phyloP scores from a whole-genome alignment of 92 coral and sea anemone species.

The Isaurus tuberculatus region DNA sequence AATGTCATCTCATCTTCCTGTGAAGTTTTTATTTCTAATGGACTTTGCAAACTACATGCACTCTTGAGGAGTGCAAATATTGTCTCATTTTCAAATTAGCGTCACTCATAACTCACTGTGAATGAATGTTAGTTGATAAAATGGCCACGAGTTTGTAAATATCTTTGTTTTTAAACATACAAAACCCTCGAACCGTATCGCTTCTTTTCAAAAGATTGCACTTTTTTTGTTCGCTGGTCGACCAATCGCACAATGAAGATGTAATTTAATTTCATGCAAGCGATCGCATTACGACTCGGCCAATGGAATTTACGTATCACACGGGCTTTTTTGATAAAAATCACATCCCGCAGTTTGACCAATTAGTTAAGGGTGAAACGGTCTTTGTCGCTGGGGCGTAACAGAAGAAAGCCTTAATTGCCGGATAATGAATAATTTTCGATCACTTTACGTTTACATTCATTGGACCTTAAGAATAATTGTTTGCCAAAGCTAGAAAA shows the following conservation, averaged over 20 bases:
- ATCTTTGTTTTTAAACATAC: conserved; percentile 51
- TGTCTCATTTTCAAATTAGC: conserved; percentile 83
- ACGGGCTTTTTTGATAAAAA: conserved; percentile 80
- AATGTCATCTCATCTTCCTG: conserved; percentile 54
- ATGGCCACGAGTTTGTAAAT: conserved; percentile 50
- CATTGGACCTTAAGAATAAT: conserved; percentile 27
- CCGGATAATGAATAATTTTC: conserved; percentile 80
- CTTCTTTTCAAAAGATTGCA: conserved; percentile 43
- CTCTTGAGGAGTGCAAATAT: conserved; percentile 74
- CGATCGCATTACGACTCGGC: conserved; percentile 77
- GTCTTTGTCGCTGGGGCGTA: conserved; percentile 93
- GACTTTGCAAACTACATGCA: conserved; percentile 63
- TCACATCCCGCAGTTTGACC: conserved; percentile 84
- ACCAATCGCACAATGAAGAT: conserved; percentile 71
- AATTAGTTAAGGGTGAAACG: conserved; percentile 94
- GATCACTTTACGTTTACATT: conserved; percentile 59
- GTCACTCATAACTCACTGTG: conserved; percentile 57
- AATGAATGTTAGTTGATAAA: conserved; percentile 58
- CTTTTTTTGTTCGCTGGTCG: conserved; percentile 49
- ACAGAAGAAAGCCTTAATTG: conserved; percentile 79
- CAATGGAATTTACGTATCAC: conserved; percentile 79
- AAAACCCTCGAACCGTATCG: conserved; percentile 61
- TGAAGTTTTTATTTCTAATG: conserved; percentile 51
- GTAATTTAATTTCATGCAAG: conserved; percentile 54
- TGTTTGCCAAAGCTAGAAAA: conserved; percentile 16